phyloP scores from a whole-genome alignment of 2,888 invertebrate genomes.

The Brachypterus glaber region DNA sequence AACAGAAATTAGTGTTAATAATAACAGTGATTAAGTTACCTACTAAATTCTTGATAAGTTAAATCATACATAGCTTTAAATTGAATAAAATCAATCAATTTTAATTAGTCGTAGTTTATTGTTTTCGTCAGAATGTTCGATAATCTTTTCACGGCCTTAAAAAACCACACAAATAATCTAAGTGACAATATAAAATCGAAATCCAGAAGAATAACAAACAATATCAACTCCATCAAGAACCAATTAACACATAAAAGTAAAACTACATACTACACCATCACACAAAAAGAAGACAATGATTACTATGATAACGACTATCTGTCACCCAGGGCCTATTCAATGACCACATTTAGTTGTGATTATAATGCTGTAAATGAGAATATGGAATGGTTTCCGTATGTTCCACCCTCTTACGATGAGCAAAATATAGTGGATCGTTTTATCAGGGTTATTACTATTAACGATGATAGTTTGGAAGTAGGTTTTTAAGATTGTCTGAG shows the following conservation, averaged over 20 bases:
- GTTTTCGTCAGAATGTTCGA: conserved; percentile 38
- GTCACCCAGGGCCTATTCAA: conserved; percentile 48
- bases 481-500: not conserved
- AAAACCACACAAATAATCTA: conserved; percentile 40
- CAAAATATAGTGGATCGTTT: conserved; percentile 50
- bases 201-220: conserved; percentile 34
- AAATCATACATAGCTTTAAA: too few relatives aligned
- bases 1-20: conserved; percentile 7
- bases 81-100: too few relatives aligned
- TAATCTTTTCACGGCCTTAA: conserved; percentile 39
- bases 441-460: conserved; percentile 45
- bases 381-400: conserved; percentile 41
- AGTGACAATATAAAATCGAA: conserved; percentile 38
- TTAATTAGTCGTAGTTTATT: conserved; percentile 8
- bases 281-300: conserved; percentile 32
- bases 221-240: conserved; percentile 34
- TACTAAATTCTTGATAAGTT: too few relatives aligned
- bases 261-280: conserved; percentile 33
- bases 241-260: conserved; percentile 35
- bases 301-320: conserved; percentile 41
- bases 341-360: conserved; percentile 41
- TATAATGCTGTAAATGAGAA: conserved; percentile 46
- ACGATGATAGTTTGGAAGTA: conserved; percentile 39
- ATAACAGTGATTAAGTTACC: conserved; percentile 2
- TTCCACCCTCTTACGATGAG: conserved; percentile 41